A percentile compares a stretch with the other conserved stretches of the same genome.
Evolutionary conservation across 1,140 invertebrate genomes (phyloP).

Genomic region (Neomicropteryx cornuta): DNA sequence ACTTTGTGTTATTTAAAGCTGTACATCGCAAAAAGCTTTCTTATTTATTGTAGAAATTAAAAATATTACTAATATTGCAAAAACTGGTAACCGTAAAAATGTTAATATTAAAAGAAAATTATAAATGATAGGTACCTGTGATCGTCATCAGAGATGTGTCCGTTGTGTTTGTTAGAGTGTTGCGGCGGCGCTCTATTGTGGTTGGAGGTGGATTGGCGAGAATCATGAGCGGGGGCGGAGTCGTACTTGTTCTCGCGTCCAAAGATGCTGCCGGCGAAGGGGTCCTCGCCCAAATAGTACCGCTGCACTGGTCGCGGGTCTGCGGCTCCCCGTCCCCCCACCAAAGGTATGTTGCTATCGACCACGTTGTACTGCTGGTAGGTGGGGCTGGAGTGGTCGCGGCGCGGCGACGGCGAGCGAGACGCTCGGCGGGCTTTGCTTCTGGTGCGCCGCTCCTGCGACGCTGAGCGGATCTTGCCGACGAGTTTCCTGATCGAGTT

Average conservation of each 20-base stretch:
- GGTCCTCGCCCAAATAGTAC: constrained; percentile 75
- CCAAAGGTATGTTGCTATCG: constrained; percentile 30
- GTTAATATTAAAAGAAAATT: too few species aligned
- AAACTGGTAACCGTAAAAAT: too few species aligned
- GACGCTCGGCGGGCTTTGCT: constrained; percentile 36
- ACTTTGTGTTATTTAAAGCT: too few species aligned
- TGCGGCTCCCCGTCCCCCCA: constrained; percentile 22
- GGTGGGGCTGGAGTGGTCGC: constrained; percentile 31
- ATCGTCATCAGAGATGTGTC: constrained; percentile 21
- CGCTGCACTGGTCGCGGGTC: constrained; percentile 49
- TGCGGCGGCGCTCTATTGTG: constrained; percentile 15
- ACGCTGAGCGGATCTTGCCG: constrained; percentile 63
- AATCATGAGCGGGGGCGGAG: constrained; percentile 26
- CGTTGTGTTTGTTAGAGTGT: too few species aligned
- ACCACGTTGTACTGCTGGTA: constrained; percentile 40
- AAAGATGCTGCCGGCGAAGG: constrained; percentile 68
- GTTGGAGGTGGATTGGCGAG: constrained; percentile 31
- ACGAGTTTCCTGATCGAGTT: constrained; percentile 67
- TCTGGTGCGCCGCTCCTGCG: constrained; percentile 55
- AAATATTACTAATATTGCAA: too few species aligned
- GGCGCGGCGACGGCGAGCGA: constrained; percentile 39
- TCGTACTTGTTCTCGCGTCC: constrained; percentile 69
- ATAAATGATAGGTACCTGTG: constrained; percentile 23
- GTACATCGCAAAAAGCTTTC: too few species aligned
- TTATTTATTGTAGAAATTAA: too few species aligned